Base-by-base conservation (phyloP, 2,888 invertebrate species). In the Limnephilus auricula region DNA sequence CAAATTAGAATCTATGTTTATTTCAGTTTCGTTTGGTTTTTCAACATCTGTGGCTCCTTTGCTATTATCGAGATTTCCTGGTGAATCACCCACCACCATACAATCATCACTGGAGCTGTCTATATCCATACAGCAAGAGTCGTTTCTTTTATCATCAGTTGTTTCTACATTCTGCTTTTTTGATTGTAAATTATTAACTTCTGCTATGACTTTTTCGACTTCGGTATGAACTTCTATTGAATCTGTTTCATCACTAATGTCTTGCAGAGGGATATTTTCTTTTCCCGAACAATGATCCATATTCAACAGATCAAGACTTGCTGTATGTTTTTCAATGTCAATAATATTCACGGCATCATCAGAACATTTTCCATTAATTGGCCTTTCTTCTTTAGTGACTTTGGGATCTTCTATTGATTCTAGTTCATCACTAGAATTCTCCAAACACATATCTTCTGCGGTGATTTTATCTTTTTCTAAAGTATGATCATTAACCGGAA, bases 31-130 rank as follows among this genome's bases (percentile, higher is more conserved):
- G 25, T 65, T 25, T 78, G 30, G 25, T 6, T 83, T 88, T 78
- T 32, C 32, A n/a, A 18, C 78, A 45, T 37, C 78, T n/a, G 5
- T 34, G 15, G 79, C 30, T 15, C 25, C 32, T 45, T 37, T 78
- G 9, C 2, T 30, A 15, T 82, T 82, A 79, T 91, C 34, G 30
- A 45, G 65, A 37, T 86, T 31, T 31, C 32, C 80, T 6, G 37
- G 32, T 89, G 85, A 79, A 80, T 92, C 92, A 80, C 32, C 78
- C 2, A 92, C 37, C 25, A 92, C 80, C 84, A 92, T 84, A 32
- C 91, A 92, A 37, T 92, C 92, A 85, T 92, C 92, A 84, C 92
- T 92, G 18, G 91, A 91, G 80, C 91, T 91, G 45, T 90, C 86
- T 30, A 90, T 37, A 79, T 85, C 86, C 84, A 90, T 79, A 79